These are phyloP conservation scores for Yasuhikotakia modesta DNA, from an alignment of 2,797 vertebrate species.

Conservation along the genomic window DNA sequence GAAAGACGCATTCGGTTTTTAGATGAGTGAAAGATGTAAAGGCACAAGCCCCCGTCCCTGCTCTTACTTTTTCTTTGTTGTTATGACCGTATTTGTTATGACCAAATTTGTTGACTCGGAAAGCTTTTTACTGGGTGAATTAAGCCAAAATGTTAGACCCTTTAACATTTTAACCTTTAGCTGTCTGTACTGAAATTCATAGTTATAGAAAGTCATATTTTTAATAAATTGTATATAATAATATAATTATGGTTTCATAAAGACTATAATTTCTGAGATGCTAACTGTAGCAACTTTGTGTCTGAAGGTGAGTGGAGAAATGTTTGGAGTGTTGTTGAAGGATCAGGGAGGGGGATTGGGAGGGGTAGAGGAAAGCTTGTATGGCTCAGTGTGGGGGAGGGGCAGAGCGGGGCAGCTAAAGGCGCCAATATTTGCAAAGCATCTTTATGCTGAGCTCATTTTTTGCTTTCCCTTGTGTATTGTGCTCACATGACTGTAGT, in stretches of 20 bases:
- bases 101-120: too few relatives aligned
- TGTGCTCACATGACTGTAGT: conserved; percentile 5
- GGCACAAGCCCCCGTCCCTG: too few relatives aligned
- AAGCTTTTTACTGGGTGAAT: too few relatives aligned
- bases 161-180: too few relatives aligned
- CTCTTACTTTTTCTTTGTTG: too few relatives aligned
- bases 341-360: not conserved
- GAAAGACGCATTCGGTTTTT: too few relatives aligned
- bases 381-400: not conserved
- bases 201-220: too few relatives aligned
- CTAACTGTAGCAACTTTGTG: conserved; percentile 18
- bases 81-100: too few relatives aligned
- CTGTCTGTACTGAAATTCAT: conserved; percentile 36
- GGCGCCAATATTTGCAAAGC: conserved; percentile 36
- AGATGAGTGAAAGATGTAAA: too few relatives aligned
- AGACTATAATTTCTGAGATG: not conserved
- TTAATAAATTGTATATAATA: too few relatives aligned
- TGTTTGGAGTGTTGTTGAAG: not conserved
- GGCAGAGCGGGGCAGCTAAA: not conserved
- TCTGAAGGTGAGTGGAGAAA: not conserved
- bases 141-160: too few relatives aligned
- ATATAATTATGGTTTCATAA: not conserved
- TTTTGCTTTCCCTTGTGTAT: conserved; percentile 42
- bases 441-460: conserved; percentile 36
- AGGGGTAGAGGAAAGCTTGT: not conserved